Base-by-base conservation (phyloP, 2,113 vertebrate species). In the Paracanthobrama guichenoti region DNA sequence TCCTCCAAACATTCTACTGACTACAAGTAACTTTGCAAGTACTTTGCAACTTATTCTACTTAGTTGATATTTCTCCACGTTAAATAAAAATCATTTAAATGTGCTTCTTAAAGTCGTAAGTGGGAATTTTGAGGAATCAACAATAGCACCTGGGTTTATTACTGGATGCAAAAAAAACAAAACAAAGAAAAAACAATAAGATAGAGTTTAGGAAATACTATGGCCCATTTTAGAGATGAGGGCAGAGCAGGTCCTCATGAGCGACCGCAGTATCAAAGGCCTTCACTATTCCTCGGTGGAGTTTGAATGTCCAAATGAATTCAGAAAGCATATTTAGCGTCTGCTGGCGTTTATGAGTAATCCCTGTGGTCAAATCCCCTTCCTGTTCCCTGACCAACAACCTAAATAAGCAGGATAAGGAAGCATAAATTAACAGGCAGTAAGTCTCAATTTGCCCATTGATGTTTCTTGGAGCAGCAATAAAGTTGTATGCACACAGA, bases 341-440 rank as follows among this genome's bases (percentile, higher is more conserved):
- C 28, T 42, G 10, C 55, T 42, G 20, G 31, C 24, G 22, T 35
- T 35, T 59, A 31, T 24, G 75, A 60, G 75, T 59, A 59, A 78
- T 57, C 55, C 53, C 75, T 78, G 75, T n/a, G 55, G 53, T 78
- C 31, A 78, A 60, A 78, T 60, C 75, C 53, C 53, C 53, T 78
- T 78, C 55, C 76, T 39, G 31, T 59, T 78, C 31, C 28, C 76
- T 44, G 35, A 44, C 53, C 76, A 78, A 14, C 35, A 42, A 55
- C 28, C 46, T 13, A 55, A 76, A 76, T 31, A 55, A 9, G 31
- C 35, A 42, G 55, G 35, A 35, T 22, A 78, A 60, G 35, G 53
- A 35, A 59, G 55, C 35, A 59, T 60, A 22, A 60, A 60, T 42
- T 35, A 44, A 24, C 76, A 13, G 31, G 10, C 53, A 14, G 6